Evolutionary conservation across 2,113 vertebrate species (phyloP), one percentile per base, ranked within the genome.

Genomic region (Todiramphus chloris): DNA sequence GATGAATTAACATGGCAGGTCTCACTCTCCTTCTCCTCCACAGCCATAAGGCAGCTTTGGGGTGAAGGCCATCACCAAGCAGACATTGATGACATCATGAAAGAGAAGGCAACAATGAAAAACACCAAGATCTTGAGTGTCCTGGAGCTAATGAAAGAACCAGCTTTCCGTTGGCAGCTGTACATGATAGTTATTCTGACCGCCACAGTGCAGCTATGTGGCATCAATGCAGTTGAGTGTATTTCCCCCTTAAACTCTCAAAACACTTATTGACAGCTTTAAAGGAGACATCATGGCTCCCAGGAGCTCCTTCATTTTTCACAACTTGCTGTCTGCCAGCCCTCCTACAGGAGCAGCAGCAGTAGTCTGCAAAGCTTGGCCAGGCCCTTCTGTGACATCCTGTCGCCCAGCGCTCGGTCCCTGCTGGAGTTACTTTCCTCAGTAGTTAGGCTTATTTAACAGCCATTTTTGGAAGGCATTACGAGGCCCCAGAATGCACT

Each of bases 41-140:
- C 78, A 99, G 99, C 98, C 74, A 90, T 99, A 73, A 97, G 91
- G 84, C 98, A 87, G 87, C 91, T 99, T n/a, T 98, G 98, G 98
- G 98, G 98, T 53, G 79, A 97, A 89, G 95, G 93, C 64, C 98
- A 98, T 94, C 96, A 98, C 91, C 97, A 94, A 55, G 87, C 67
- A 85, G 98, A 98, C 73, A 93, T 98, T 58, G 98, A 98, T 87
- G 98, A 99, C 93, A 98, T 99, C 98, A 68, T 98, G 96, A 94
- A 96, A 95, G 98, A 99, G 97, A 98, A 97, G 62, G 96, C 88
- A 18, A 94, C 95, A n/a, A 68, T 97, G 83, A 95, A 96, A 91
- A 97, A 93, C 41, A 91, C 97, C 87, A 96, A 73, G 89, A 97
- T 79, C 75, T 97, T 97, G 95, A 97, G 98, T 5, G 94, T 98